Base-by-base conservation (phyloP, 2,113 vertebrate genomes). In the Gavia stellata region DNA sequence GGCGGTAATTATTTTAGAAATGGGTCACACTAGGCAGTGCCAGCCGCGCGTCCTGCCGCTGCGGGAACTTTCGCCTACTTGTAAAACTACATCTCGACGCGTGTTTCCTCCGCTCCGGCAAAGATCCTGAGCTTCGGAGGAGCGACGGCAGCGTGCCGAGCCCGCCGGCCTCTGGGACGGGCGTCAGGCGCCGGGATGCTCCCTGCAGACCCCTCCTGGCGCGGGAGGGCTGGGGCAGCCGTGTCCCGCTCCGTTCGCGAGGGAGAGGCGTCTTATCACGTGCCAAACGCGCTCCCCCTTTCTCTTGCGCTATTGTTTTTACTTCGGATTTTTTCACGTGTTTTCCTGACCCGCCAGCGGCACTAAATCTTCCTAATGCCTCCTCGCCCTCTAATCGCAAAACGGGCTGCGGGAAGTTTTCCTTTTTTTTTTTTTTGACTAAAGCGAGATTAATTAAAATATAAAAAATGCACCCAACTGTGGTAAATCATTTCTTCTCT, bases 1-100 rank as follows among this genome's bases (percentile, higher is more conserved):
- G 80, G 91, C 96, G 96, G 97, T 97, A 98, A 96, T 98, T 97
- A 92, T 95, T 97, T 95, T 80, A 96, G 98, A 98, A 98, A 97
- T 97, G 98, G 98, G 98, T 98, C 98, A 96, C 95, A 83, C 94
- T 92, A 92, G 97, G 96, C 97, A 97, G 97, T 28, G 85, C 96
- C 96, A 85, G 89, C 83, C 74, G 88, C 84, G 11, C 42, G 87
- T 91, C 97, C 96, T 52, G 63, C 92, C 73, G 53, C 98, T 77
- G 17, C 40, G 31, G 91, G 96, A 95, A 96, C 94, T 79, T 95
- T 97, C 84, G 78, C 96, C 95, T 96, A 90, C 81, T 96, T 95
- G 94, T 92, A 97, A 96, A 91, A 85, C 72, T 74, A 9, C 96
- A 87, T 93, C 93, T 92, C 87, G 70, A 71, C n/a, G 65, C 38